Evolutionary conservation across 2,797 vertebrate species (phyloP).

Genomic region (Diplodus puntazzo): DNA sequence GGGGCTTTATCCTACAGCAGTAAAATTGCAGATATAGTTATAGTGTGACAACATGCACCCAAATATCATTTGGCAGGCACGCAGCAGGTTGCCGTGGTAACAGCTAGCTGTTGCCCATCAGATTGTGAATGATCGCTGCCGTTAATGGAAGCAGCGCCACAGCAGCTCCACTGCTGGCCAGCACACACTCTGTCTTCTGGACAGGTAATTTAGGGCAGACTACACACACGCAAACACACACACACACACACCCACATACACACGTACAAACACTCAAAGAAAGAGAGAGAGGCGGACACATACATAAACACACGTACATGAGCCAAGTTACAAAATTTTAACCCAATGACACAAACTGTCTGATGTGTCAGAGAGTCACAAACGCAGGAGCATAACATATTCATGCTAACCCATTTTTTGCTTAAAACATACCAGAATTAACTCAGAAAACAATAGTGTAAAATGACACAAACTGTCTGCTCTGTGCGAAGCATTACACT

Average conservation of each 20-base stretch:
- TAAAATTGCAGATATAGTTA: slow-evolving; percentile 24
- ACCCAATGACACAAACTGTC: neutral
- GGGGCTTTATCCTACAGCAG: slow-evolving; percentile 19
- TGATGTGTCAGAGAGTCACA: neutral
- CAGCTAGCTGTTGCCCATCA: slow-evolving; percentile 62
- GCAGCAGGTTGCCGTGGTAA: slow-evolving; percentile 58
- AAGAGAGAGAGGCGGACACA: neutral
- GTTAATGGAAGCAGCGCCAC: slow-evolving; percentile 62
- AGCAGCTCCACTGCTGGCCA: slow-evolving; percentile 45
- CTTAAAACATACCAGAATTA: slow-evolving; percentile 2
- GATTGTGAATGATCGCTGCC: slow-evolving; percentile 65
- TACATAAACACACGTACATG: neutral
- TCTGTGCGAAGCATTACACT: slow-evolving; percentile 22
- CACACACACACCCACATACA: slow-evolving; percentile 4
- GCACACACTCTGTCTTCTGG: slow-evolving; percentile 67
- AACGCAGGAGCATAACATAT: neutral
- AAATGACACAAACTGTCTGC: slow-evolving; percentile 23
- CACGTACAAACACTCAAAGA: slow-evolving; percentile 1
- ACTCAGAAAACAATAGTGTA: slow-evolving; percentile 2
- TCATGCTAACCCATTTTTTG: slow-evolving; percentile 11
- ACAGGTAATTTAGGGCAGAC: slow-evolving; percentile 70
- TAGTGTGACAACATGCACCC: slow-evolving; percentile 37
- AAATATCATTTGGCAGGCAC: slow-evolving; percentile 47
- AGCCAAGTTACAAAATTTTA: slow-evolving; percentile 10
- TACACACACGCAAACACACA: slow-evolving; percentile 17